Evolutionary conservation across 2,797 vertebrate genomes (phyloP).

Genomic region (Heterohyrax brucei): DNA sequence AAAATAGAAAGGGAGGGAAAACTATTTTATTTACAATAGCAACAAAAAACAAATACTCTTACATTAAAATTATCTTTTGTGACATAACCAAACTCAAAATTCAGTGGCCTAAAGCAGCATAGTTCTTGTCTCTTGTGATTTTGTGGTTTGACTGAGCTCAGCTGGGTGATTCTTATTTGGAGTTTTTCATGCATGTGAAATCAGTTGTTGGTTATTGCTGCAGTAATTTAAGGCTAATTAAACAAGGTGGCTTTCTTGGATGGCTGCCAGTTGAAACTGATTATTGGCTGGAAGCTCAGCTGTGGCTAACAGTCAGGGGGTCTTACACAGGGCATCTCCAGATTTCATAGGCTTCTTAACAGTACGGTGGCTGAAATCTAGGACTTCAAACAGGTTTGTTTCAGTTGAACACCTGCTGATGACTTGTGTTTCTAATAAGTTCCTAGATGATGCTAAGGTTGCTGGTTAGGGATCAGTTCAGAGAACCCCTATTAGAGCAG

Average conservation of each 20-base stretch:
- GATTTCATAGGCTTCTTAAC: background rate
- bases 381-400: too few relatives aligned
- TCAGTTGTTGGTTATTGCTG: background rate
- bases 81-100: background rate
- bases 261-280: background rate
- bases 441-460: too few relatives aligned
- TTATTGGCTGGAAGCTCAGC: background rate
- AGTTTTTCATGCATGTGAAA: background rate
- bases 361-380: background rate
- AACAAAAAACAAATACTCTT: background rate
- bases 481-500: too few relatives aligned
- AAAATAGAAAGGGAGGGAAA: background rate
- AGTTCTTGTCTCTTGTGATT: conserved; percentile 21
- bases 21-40: background rate
- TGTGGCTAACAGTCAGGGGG: background rate
- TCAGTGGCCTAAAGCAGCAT: background rate
- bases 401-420: too few relatives aligned
- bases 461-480: too few relatives aligned
- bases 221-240: background rate
- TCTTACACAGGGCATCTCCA: background rate
- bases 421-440: too few relatives aligned
- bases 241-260: background rate
- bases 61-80: background rate
- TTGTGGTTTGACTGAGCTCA: background rate
- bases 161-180: background rate